Base-by-base conservation (phyloP, 2,113 vertebrate species). In the Lophius piscatorius region DNA sequence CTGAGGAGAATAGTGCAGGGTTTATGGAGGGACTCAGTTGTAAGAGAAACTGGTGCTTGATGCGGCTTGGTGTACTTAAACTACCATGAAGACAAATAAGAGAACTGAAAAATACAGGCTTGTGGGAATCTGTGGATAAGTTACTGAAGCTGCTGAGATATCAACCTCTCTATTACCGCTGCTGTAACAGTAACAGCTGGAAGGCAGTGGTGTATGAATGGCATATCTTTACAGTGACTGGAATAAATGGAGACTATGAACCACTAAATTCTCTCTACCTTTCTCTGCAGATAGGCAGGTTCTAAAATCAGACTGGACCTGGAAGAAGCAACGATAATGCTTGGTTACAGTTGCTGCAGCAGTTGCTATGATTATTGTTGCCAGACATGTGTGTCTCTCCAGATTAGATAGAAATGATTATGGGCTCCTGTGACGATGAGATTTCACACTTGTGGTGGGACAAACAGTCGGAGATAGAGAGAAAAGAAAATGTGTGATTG, bases 401-500 rank as follows among this genome's bases (percentile, higher is more conserved):
- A 74, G 76, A 87, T 80, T 78, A 83, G 77, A 87, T 74, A 74
- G 63, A 80, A 84, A 76, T 72, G 68, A 83, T 83, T 76, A 72
- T 40, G 66, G 59, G 63, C 64, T 75, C 61, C 44, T 48, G 60
- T 71, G 39, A 72, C 79, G 76, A 88, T 81, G 84, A 84, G 55
- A 85, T 84, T 87, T 85, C 76, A 81, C 76, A 82, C 78, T 79
- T 42, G n/a, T 57, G 61, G 63, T 63, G 44, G 54, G 68, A 80
- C 76, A 74, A 76, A 59, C 50, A 63, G 35, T 10, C 13, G 49
- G 61, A 71, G 58, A 76, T 47, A 42, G 51, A 39, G 74, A 56
- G 16, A 50, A 9, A 51, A 49, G 60, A 57, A 11, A 9, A 20
- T 21, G 29, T 45, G 49, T 22, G 69, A 26, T 52, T 60, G 48